Evolutionary conservation across 2,888 invertebrate species (phyloP).

Genomic region (Siphonodentalium dalli): DNA sequence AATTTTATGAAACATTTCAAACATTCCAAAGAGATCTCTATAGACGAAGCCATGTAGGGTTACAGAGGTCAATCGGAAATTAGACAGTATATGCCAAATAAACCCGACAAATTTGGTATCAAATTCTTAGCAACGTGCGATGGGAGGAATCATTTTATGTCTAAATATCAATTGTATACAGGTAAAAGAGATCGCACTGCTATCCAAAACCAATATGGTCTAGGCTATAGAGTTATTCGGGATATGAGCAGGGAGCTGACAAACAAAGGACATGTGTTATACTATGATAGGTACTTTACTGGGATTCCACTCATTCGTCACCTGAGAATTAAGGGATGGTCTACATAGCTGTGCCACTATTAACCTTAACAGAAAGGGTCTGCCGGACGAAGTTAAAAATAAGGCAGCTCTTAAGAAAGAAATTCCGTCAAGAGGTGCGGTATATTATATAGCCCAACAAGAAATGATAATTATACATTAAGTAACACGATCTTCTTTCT

Average conservation of each 20-base stretch:
- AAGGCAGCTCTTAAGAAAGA: not conserved
- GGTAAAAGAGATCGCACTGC: not conserved
- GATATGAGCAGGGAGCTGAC: not conserved
- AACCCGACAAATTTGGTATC: slow-evolving; percentile 4
- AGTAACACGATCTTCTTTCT: too few species aligned
- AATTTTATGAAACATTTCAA: slow-evolving; percentile 1
- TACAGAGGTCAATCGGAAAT: slow-evolving; percentile 2
- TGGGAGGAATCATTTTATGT: not conserved
- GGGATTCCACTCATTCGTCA: not conserved
- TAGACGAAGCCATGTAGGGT: slow-evolving; percentile 6
- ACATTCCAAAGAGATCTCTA: not conserved
- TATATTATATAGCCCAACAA: too few species aligned
- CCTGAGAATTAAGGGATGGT: not conserved
- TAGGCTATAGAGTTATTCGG: not conserved
- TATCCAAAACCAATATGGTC: not conserved
- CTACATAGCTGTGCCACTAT: slow-evolving; percentile 3
- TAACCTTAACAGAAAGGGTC: slow-evolving; percentile 1
- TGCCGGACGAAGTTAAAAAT: not conserved
- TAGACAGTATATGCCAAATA: slow-evolving; percentile 2
- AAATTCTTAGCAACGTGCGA: slow-evolving; percentile 6
- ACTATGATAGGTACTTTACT: slow-evolving; percentile 3
- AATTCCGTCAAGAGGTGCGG: too few species aligned
- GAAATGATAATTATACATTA: too few species aligned
- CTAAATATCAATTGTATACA: not conserved
- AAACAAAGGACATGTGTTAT: not conserved